Base-by-base conservation (phyloP, 2,113 vertebrate species). In the Phyllostomus hastatus region DNA sequence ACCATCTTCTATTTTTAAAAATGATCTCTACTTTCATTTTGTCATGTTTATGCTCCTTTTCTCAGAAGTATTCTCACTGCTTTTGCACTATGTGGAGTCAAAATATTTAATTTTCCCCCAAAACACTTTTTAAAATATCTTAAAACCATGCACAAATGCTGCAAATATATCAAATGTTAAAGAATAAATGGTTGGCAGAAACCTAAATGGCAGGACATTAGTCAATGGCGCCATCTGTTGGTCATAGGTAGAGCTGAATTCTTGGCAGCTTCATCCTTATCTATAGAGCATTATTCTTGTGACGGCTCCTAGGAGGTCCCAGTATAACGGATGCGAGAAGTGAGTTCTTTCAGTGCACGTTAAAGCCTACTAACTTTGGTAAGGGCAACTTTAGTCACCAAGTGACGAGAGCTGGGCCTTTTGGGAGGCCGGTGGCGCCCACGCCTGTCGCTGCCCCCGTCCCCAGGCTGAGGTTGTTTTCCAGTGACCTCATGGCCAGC, bases 221-320 rank as follows among this genome's bases (percentile, higher is more conserved):
- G 48, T n/a, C 41, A 75, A 86, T n/a, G 35, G 38, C 3, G 41
- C 70, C 86, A 88, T 85, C 89, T 96, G 35, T 93, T 90, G 89
- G 43, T 80, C 38, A 1, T 75, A 35, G 17, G 10, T 86, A 67
- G 54, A 95, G 38, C 7, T 54, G 86, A 19, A 66, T 46, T 57
- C 54, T 38, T 0, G 48, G 41, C 8, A 3, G 10, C 33, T 93
- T 84, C n/a, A 6, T 70, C 59, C 16, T 80, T 43, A 5, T 14
- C 20, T 11, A 6, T 14, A 48, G 94, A 78, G 10, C 26, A 8
- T 81, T 41, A 33, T 73, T 43, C 50, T 10, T 26, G 10, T 33
- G 46, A 87, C 3, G 41, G 1, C 54, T 94, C 31, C 46, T 50
- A 38, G 28, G 8, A 33, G 6, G 48, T 79, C 38, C 4, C 31